Evolutionary conservation across 2,888 invertebrate genomes (phyloP).

Genomic region (Catocala nupta): DNA sequence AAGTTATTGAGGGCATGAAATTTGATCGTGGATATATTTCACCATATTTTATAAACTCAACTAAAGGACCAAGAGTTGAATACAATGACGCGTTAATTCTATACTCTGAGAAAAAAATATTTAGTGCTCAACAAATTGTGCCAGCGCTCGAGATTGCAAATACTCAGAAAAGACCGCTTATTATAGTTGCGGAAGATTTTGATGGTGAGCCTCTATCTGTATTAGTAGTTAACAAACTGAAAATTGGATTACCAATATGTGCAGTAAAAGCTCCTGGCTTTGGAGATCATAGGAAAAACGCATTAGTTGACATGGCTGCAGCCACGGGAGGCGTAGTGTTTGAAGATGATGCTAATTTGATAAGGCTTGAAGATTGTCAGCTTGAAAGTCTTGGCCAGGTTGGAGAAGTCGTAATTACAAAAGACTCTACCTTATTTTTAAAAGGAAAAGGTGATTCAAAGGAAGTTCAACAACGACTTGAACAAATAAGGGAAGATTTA

Average conservation of each 20-base stretch:
- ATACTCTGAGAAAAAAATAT: conserved; percentile 98
- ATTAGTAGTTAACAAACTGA: conserved; percentile 94
- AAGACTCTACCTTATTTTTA: conserved; percentile 93
- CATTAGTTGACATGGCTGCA: conserved; percentile 96
- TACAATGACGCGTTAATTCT: conserved; percentile 97
- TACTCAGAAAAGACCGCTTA: conserved; percentile 94
- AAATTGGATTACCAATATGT: conserved; percentile 96
- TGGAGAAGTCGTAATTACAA: conserved; percentile 96
- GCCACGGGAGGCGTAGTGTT: conserved; percentile 97
- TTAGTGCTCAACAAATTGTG: conserved; percentile 96
- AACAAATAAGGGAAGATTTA: conserved; percentile 94
- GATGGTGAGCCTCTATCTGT: conserved; percentile 97
- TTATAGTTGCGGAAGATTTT: conserved; percentile 98
- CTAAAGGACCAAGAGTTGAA: conserved; percentile 99
- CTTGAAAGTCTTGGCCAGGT: conserved; percentile 93
- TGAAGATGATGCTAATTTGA: conserved; percentile 95
- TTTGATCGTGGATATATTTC: conserved; percentile 99
- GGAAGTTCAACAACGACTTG: conserved; percentile 92
- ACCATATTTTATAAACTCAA: conserved; percentile 99
- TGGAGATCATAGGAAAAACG: conserved; percentile 96
- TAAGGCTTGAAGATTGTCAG: conserved; percentile 95
- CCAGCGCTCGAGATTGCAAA: conserved; percentile 98
- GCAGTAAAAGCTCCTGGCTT: conserved; percentile 99
- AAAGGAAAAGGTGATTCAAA: conserved; percentile 91
- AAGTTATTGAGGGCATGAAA: conserved; percentile 99